A percentile compares a stretch with the other conserved stretches of the same genome.
Evolutionary conservation across 2,888 invertebrate genomes (phyloP).

Genomic region (Abrostola triplasia): DNA sequence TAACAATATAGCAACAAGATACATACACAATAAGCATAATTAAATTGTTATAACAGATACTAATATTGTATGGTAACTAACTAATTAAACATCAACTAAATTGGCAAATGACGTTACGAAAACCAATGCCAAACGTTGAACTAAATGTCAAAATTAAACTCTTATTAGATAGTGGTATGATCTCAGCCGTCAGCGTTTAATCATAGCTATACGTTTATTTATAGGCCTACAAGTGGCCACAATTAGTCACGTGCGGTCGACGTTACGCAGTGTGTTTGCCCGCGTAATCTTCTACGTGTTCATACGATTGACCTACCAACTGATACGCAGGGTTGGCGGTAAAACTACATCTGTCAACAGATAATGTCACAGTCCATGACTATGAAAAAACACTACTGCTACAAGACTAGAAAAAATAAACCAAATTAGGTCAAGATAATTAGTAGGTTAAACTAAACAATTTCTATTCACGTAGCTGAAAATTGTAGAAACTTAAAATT

Average conservation of each 20-base stretch:
- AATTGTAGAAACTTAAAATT: too few relatives aligned
- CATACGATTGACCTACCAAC: conserved; percentile 58
- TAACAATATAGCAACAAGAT: neutral
- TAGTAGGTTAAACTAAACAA: too few relatives aligned
- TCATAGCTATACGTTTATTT: conserved; percentile 59
- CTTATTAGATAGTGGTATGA: conserved; percentile 30
- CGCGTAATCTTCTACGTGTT: conserved; percentile 55
- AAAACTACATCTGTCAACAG: neutral
- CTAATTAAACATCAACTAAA: conserved; percentile 10
- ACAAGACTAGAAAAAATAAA: too few relatives aligned
- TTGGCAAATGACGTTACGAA: conserved; percentile 18
- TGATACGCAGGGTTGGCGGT: conserved; percentile 50
- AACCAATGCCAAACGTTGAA: conserved; percentile 22
- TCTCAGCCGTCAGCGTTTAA: conserved; percentile 28
- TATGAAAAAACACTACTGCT: too few relatives aligned
- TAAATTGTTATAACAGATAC: neutral
- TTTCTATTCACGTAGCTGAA: too few relatives aligned
- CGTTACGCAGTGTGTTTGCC: conserved; percentile 51
- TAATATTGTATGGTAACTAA: neutral
- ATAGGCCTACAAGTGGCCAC: conserved; percentile 56
- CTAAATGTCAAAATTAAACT: conserved; percentile 16
- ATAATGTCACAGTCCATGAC: too few relatives aligned
- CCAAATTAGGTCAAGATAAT: too few relatives aligned
- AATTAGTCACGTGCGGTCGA: conserved; percentile 59
- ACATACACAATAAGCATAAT: neutral